Conservation (phyloP, 1,140 invertebrate genomes). For the Drosophila grimshawi region DNA sequence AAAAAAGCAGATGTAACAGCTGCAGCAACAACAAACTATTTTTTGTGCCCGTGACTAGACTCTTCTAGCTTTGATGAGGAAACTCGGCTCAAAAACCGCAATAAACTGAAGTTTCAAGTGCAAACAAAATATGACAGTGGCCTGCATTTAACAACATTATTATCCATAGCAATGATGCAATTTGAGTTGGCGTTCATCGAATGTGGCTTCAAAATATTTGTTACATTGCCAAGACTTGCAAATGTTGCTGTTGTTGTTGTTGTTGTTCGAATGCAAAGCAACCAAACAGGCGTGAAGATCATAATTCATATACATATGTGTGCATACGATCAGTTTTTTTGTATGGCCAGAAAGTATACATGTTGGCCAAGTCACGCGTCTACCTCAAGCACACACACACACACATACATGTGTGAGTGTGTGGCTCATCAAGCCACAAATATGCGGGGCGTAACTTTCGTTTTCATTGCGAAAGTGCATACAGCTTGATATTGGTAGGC, state of each 20-base stretch:
- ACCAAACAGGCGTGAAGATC: constrained; percentile 70
- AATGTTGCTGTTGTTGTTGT: constrained; percentile 31
- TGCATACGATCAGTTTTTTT: constrained; percentile 30
- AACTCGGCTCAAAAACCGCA: constrained; percentile 6
- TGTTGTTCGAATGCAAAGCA: constrained; percentile 40
- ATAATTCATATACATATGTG: constrained; percentile 64
- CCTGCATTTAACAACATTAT: constrained; percentile 38
- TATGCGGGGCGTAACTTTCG: constrained; percentile 68
- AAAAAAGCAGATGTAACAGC: constrained; percentile 25
- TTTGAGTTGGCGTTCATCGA: constrained; percentile 43
- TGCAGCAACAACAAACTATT: constrained; percentile 8
- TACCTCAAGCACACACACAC: constrained; percentile 21
- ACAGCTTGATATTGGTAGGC: constrained; percentile 72
- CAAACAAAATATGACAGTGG: constrained; percentile 53
- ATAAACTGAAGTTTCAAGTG: constrained; percentile 63
- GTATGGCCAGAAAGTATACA: constrained; percentile 74
- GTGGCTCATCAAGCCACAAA: neutral
- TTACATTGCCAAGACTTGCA: constrained; percentile 72
- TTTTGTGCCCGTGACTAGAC: neutral
- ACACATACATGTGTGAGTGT: neutral
- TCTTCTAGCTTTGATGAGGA: constrained; percentile 7
- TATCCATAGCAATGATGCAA: constrained; percentile 66
- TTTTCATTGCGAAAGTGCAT: constrained; percentile 83
- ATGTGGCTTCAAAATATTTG: constrained; percentile 70
- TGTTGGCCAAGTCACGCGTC: constrained; percentile 70